Percentiles rank a stretch among this genome's conserved stretches.
Evolutionary conservation across 2,797 vertebrate species (phyloP).

Genomic region (Ctenopoma kingsleyae): DNA sequence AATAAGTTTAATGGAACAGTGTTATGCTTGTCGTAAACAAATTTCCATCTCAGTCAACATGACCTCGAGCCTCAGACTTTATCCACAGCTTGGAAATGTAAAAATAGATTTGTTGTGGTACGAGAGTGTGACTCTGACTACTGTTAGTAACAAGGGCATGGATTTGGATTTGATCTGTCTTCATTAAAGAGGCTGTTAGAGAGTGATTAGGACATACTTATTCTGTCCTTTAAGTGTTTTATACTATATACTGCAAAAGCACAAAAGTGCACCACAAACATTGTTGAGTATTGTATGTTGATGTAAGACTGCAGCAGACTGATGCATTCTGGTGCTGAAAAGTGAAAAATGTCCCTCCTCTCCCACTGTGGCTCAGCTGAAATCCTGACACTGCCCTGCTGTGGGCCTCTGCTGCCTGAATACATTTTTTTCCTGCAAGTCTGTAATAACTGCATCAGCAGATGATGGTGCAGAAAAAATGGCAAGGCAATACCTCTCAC

Average conservation of each 20-base stretch:
- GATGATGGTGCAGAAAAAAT: slow-evolving; percentile 14
- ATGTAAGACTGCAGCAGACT: neutral
- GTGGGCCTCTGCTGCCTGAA: slow-evolving; percentile 36
- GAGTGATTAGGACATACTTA: slow-evolving; percentile 11
- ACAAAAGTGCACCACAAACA: neutral
- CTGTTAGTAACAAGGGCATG: slow-evolving; percentile 6
- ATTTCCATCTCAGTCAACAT: slow-evolving; percentile 53
- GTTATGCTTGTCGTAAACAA: slow-evolving; percentile 36
- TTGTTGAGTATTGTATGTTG: neutral
- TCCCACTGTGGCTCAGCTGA: slow-evolving; percentile 29
- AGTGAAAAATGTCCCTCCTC: slow-evolving; percentile 11
- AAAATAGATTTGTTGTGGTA: slow-evolving; percentile 37
- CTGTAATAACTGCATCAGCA: slow-evolving; percentile 45
- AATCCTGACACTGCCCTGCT: slow-evolving; percentile 37
- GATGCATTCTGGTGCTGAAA: slow-evolving; percentile 26
- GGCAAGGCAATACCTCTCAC: slow-evolving; percentile 23
- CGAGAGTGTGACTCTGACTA: neutral
- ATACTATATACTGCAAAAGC: neutral
- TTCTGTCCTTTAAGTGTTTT: slow-evolving; percentile 3
- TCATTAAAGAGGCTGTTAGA: neutral
- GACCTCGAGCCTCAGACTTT: slow-evolving; percentile 43
- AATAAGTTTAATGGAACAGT: slow-evolving; percentile 25
- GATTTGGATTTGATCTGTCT: slow-evolving; percentile 30
- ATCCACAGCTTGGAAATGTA: slow-evolving; percentile 39
- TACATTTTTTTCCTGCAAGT: slow-evolving; percentile 10